These are phyloP conservation scores for Perca schrenkii DNA, from an alignment of 2,113 vertebrate species.

Conservation along the genomic window DNA sequence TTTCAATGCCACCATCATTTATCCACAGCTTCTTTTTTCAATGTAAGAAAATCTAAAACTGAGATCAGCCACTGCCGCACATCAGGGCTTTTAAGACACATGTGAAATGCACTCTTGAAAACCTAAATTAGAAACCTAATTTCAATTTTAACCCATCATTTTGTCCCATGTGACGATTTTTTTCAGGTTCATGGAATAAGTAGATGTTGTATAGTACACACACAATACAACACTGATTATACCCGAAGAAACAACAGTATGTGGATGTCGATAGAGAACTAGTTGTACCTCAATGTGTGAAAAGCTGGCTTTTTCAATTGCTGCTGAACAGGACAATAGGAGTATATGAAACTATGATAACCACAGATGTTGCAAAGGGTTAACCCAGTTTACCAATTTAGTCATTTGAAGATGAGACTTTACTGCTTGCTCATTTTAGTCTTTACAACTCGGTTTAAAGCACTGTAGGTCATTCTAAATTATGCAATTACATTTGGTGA, in stretches of 20 bases:
- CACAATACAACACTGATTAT: background rate
- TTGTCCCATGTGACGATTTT: background rate
- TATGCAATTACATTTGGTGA: background rate
- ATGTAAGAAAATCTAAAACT: background rate
- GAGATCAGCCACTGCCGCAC: conserved; percentile 4
- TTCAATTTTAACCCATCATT: background rate
- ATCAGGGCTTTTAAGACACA: conserved; percentile 24
- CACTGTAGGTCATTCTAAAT: background rate
- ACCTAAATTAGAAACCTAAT: background rate
- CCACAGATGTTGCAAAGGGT: background rate
- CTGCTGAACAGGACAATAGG: background rate
- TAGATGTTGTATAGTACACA: background rate
- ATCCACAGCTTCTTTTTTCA: background rate
- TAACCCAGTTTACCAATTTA: background rate
- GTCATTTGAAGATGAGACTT: background rate
- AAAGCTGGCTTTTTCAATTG: background rate
- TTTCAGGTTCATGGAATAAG: background rate
- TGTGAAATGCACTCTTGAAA: background rate
- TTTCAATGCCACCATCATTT: background rate
- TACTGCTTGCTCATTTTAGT: background rate
- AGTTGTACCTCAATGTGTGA: background rate
- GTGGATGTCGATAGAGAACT: background rate
- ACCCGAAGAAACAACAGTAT: background rate
- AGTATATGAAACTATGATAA: background rate
- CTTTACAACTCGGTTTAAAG: background rate